Evolutionary conservation across 2,113 vertebrate genomes (phyloP).

Genomic region (Perognathus longimembris): DNA sequence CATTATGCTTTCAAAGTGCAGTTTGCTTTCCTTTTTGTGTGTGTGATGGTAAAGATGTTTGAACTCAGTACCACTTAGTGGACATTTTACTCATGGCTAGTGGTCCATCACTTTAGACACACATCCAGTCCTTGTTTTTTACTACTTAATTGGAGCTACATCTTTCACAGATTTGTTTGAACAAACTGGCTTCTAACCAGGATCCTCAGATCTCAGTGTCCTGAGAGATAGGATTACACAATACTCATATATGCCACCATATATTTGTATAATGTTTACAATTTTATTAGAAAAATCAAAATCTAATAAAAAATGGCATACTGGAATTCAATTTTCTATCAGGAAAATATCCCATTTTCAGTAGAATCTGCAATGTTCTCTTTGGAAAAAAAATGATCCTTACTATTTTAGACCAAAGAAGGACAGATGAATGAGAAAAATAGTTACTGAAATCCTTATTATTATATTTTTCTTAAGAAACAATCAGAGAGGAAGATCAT

Average conservation of each 20-base stretch:
- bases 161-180: too few relatives aligned
- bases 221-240: too few relatives aligned
- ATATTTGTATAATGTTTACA: neutral
- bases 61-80: too few relatives aligned
- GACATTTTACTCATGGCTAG: too few relatives aligned
- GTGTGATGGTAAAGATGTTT: too few relatives aligned
- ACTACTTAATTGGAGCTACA: too few relatives aligned
- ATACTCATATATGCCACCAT: neutral
- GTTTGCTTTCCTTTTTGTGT: too few relatives aligned
- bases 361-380: neutral
- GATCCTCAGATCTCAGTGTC: too few relatives aligned
- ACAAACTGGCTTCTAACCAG: too few relatives aligned
- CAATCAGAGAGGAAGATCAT: neutral
- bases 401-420: neutral
- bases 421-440: constrained; percentile 35
- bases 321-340: neutral
- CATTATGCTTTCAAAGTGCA: too few relatives aligned
- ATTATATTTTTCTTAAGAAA: neutral
- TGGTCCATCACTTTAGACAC: too few relatives aligned
- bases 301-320: neutral
- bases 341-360: neutral
- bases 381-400: neutral
- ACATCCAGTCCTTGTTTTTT: too few relatives aligned
- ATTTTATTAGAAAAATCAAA: neutral
- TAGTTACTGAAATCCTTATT: neutral